These are phyloP conservation scores for Chrysoperla carnea DNA, from an alignment of 1,140 invertebrate genomes.

Conservation along the genomic window DNA sequence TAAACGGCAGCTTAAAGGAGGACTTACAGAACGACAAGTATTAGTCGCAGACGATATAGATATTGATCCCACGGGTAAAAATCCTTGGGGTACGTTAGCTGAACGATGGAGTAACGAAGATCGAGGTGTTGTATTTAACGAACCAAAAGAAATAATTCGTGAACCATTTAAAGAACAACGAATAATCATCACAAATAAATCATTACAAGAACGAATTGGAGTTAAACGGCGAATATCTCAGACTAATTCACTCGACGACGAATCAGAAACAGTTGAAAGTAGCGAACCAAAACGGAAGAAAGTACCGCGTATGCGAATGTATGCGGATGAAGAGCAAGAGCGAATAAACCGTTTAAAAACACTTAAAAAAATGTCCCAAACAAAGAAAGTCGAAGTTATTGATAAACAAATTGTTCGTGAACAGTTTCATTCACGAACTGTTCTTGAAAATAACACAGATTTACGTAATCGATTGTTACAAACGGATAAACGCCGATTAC, in stretches of 20 bases:
- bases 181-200: conserved; percentile 1
- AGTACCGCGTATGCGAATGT: conserved; percentile 62
- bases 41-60: conserved; percentile 14
- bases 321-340: conserved; percentile 69
- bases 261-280: conserved; percentile 18
- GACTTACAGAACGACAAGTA: conserved; percentile 25
- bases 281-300: conserved; percentile 39
- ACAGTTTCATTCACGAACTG: no score
- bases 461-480: neutral
- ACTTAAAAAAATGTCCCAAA: neutral
- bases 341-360: conserved; percentile 24
- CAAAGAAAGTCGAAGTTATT: neutral
- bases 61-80: conserved; percentile 27
- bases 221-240: conserved; percentile 20
- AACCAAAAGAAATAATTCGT: conserved; percentile 5
- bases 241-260: conserved; percentile 19
- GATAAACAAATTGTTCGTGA: no score
- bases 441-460: neutral
- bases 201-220: conserved; percentile 21
- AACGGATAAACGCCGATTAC: conserved; percentile 1
- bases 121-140: neutral
- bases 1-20: conserved; percentile 30
- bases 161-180: no score
- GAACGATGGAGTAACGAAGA: conserved; percentile 43
- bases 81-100: conserved; percentile 55